A percentile compares a stretch with the other conserved stretches of the same genome.
These are phyloP conservation scores for Melanitta fusca DNA, from an alignment of 2,797 vertebrate species.

Conservation along the genomic window DNA sequence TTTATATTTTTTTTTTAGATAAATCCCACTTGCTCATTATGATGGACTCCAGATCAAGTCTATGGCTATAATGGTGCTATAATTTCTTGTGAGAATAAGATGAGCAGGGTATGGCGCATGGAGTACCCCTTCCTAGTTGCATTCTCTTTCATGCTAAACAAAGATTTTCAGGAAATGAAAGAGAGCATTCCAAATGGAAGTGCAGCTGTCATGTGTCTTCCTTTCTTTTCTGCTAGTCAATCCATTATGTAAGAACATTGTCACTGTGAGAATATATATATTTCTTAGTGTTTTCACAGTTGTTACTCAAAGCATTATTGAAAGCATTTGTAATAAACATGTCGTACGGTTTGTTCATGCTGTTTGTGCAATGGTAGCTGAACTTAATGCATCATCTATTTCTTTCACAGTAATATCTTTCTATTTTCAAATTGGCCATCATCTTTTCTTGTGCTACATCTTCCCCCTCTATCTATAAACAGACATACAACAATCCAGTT, in stretches of 20 bases:
- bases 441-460: background rate
- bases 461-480: background rate
- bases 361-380: constrained; percentile 5
- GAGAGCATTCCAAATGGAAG: background rate
- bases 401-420: constrained; percentile 21
- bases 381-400: constrained; percentile 47
- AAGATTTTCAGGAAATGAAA: background rate
- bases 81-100: background rate
- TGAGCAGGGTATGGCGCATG: background rate
- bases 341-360: background rate
- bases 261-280: background rate
- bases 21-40: background rate
- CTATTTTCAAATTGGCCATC: background rate
- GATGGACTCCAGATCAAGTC: background rate
- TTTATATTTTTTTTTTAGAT: background rate
- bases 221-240: background rate
- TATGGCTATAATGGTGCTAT: background rate
- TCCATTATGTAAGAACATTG: background rate
- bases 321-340: constrained; percentile 7
- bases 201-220: background rate
- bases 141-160: background rate
- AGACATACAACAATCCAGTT: background rate
- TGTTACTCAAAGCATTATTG: background rate
- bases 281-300: background rate
- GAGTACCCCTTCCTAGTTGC: background rate